Evolutionary conservation across 2,888 invertebrate species (phyloP), one percentile per base, ranked within the genome.

Genomic region (Barypeithes pellucidus): DNA sequence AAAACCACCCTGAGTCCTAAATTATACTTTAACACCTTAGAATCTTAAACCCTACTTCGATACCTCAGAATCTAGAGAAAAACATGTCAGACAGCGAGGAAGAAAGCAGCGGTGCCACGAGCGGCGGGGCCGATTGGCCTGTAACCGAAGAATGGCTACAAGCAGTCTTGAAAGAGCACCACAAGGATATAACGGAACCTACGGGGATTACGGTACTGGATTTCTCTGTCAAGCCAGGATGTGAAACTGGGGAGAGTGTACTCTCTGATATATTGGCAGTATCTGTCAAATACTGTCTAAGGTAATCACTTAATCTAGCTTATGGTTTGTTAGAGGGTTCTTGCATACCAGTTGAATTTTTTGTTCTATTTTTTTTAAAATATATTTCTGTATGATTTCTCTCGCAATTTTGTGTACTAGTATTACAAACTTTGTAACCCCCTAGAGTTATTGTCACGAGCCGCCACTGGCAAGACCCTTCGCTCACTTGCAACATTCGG

Each of bases 251-350:
- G 3, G 92, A 93, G 75, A 92, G 92, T 73, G 92, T 92, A 20
- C 88, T 94, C n/a, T 93, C 93, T 84, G 91, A 93, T 82, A 93
- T 94, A 45, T 87, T 93, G 62, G 92, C 93, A n/a, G 93, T 93
- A n/a, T 89, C 89, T 52, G 90, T 93, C 24, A 89, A 90, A 79
- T 94, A 93, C 80, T 88, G 88, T 79, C 81, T 81, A 62, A 79
- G 79, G 80, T 80, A 78, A 66, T 2, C 7, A 47, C 5, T 16
- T 47, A 16, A 43, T 36, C 59, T 65, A n/a, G 29, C 4, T 18
- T 36, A 8, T n/a, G n/a, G n/a, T n/a, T n/a, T n/a, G n/a, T n/a
- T n/a, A n/a, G n/a, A n/a, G n/a, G n/a, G n/a, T n/a, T n/a, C n/a
- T n/a, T n/a, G n/a, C n/a, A n/a, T n/a, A n/a, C n/a, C n/a, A n/a